Evolutionary conservation across 2,113 vertebrate species (phyloP), one percentile per base, ranked within the genome.

Genomic region (Mustelus asterias): DNA sequence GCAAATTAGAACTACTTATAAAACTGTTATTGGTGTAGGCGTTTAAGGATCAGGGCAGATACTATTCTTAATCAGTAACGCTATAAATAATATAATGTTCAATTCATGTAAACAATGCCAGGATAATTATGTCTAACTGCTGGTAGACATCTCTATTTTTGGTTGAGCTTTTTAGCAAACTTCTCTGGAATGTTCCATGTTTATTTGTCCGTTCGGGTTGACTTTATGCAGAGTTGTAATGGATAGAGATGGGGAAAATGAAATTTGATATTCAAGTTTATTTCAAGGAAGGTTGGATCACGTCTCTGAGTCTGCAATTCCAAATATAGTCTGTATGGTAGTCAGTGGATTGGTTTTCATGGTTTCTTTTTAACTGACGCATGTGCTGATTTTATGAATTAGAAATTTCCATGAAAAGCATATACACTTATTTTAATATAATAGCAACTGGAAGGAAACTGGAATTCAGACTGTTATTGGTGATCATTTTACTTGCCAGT

Each of bases 151-250:
- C 6, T 72, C 94, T 95, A 72, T 95, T 95, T 95, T 54, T 76
- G 41, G 67, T 95, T 95, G 72, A 54, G 94, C 72, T 48, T 95
- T 54, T 72, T 48, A 54, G 72, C 94, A 95, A 95, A 72, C 94
- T 33, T 48, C 29, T 48, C 44, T 48, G 94, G 94, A 76, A 95
- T 95, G 67, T 95, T 95, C 41, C 94, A 76, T 95, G 94, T 95
- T 95, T 95, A 72, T 72, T 95, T 72, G 69, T 18, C 41, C 22
- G 24, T 70, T 95, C 54, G 16, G 69, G 41, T 44, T 95, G 94
- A 95, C 44, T 72, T 72, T 54, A n/a, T 94, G 41, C 92, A 70
- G 29, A n/a, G 88, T 60, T 90, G 26, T 90, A 16, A n/a, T 22
- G 89, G 20, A 72, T 14, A 54, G 67, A 95, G 20, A 3, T 18